Conservation (phyloP, 2,113 vertebrate genomes). For the Microcebus jonahi region DNA sequence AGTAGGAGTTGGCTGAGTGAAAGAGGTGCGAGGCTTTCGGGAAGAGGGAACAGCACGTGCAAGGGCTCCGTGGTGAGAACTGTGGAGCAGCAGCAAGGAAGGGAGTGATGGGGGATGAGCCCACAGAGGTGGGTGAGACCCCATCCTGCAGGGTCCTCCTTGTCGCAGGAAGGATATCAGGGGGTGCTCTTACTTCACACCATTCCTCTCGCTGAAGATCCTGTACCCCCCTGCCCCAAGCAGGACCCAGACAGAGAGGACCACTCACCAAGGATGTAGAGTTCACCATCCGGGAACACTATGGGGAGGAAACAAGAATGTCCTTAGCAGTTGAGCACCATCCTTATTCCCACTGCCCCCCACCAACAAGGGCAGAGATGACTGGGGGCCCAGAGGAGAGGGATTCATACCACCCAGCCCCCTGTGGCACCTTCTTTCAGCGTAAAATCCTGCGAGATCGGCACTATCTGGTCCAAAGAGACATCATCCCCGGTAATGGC, state of each 20-base stretch:
- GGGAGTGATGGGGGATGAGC: background rate
- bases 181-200: background rate
- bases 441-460: conserved; percentile 89
- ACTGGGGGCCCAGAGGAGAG: background rate
- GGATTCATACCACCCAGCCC: background rate
- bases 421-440: conserved; percentile 91
- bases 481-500: conserved; percentile 94
- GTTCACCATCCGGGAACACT: conserved; percentile 79
- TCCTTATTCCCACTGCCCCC: background rate
- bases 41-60: background rate
- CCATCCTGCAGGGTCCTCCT: background rate
- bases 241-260: background rate
- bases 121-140: background rate
- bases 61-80: background rate
- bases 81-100: background rate
- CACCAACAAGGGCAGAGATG: background rate
- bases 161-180: background rate
- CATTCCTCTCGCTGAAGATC: background rate
- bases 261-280: conserved; percentile 83
- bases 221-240: background rate
- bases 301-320: conserved; percentile 58
- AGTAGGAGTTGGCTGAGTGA: background rate
- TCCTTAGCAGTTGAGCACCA: background rate
- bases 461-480: conserved; percentile 90
- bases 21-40: background rate